A percentile compares a stretch with the other conserved stretches of the same genome.
Evolutionary conservation across 2,888 invertebrate species (phyloP).

Genomic region (Phlogophora meticulosa): DNA sequence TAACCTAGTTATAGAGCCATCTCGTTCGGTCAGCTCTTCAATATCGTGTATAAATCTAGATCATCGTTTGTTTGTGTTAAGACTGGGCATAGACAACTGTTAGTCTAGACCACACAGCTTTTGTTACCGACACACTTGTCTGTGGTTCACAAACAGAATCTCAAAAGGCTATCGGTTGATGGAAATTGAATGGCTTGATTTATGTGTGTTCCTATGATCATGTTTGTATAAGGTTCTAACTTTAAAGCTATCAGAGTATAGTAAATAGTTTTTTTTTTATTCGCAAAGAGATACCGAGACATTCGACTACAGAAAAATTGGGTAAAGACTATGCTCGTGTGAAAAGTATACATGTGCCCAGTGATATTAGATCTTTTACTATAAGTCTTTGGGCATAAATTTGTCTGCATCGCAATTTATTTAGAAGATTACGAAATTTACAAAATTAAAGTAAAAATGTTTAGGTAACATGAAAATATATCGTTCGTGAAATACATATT

Average conservation of each 20-base stretch:
- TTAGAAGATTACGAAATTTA: background rate
- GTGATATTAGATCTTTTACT: too few relatives aligned
- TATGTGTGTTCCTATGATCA: background rate
- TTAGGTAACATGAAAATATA: slow-evolving; percentile 4
- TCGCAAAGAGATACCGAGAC: too few relatives aligned
- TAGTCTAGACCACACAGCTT: slow-evolving; percentile 32
- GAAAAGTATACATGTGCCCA: too few relatives aligned
- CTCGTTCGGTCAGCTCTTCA: slow-evolving; percentile 65
- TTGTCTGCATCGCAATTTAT: background rate
- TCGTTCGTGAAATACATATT: slow-evolving; percentile 15
- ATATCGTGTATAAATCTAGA: slow-evolving; percentile 63
- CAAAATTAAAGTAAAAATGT: background rate
- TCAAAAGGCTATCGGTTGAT: slow-evolving; percentile 21
- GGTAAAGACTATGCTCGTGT: too few relatives aligned
- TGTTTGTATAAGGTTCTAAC: background rate
- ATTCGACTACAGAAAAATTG: too few relatives aligned
- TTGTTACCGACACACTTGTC: slow-evolving; percentile 21
- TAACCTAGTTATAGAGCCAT: slow-evolving; percentile 69
- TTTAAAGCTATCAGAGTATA: too few relatives aligned
- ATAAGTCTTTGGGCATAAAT: background rate
- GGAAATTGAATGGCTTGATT: slow-evolving; percentile 14
- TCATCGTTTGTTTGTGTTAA: slow-evolving; percentile 52
- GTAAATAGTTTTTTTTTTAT: too few relatives aligned
- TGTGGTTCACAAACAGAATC: slow-evolving; percentile 12
- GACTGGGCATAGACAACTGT: slow-evolving; percentile 21